Evolutionary conservation across 92 coral and sea anemone genomes (phyloP), one percentile per base, ranked within the genome.

Genomic region (Blastomussa wellsi): DNA sequence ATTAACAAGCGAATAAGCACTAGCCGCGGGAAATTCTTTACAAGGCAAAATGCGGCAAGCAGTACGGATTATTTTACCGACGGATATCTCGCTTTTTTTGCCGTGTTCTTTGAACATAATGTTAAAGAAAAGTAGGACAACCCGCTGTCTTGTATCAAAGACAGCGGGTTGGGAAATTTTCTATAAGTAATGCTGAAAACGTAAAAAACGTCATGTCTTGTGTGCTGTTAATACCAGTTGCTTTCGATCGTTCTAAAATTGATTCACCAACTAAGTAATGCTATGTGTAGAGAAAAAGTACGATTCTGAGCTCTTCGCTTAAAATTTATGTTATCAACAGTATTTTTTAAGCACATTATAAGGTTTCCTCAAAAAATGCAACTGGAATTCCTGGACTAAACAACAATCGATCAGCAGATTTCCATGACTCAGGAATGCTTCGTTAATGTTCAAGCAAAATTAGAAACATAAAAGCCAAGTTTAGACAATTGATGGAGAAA

Each of bases 401-500:
- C n/a, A 26, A 5, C 24, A 4, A 57, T 24, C 19, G 19, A 51
- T 12, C 22, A 51, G 57, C 16, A 17, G 4, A 51, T 51, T 51
- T 51, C 16, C 57, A 51, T 17, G 57, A 51, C 16, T 7, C 20
- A 51, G 79, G n/a, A 8, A 75, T 15, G 60, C 32, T 22, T 36
- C n/a, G 49, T 38, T 39, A n/a, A n/a, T 44, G 42, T 39, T 64
- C 28, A 44, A 76, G 38, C 7, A 76, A 9, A 79, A 81, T 49
- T 68, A 70, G 77, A 7, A 44, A 20, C 38, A 70, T 38, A 47
- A 33, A n/a, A 68, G 67, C 37, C 33, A 36, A 36, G 76, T 42
- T 68, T 19, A 81, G 65, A 44, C 70, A 49, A 81, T 70, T 70
- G 76, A 71, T 41, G 37, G 69, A 37, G 68, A 82, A 82, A 72